phyloP scores from a whole-genome alignment of 2,113 vertebrate species.

The Notiomystis cincta region DNA sequence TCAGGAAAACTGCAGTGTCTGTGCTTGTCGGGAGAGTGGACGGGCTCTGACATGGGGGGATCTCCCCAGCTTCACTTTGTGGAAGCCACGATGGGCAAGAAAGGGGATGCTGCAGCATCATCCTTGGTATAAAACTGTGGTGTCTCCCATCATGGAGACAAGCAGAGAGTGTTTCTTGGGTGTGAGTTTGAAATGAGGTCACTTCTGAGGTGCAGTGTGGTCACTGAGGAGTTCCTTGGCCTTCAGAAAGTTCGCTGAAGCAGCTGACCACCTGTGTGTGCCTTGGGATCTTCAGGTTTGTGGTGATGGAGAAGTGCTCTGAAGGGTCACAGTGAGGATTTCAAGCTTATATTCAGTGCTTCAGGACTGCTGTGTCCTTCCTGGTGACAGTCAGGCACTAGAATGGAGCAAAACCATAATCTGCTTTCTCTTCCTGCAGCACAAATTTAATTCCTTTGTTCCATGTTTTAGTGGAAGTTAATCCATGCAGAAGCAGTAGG shows the following conservation, averaged over 20 bases:
- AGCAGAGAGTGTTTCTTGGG: background rate
- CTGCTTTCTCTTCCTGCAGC: background rate
- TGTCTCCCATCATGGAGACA: background rate
- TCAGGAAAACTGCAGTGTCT: background rate
- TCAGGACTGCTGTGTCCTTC: background rate
- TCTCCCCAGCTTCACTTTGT: background rate
- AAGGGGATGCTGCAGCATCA: background rate
- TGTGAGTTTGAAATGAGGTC: background rate
- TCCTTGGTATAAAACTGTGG: accelerated
- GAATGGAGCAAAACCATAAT: background rate
- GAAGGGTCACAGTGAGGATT: background rate
- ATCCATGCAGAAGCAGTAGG: background rate
- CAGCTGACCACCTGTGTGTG: accelerated
- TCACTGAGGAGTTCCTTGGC: background rate
- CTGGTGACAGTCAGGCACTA: background rate
- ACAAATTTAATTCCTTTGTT: background rate
- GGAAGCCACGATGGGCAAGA: accelerated
- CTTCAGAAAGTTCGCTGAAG: background rate
- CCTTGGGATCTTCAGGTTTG: background rate
- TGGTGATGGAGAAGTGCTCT: background rate
- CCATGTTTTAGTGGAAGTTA: background rate
- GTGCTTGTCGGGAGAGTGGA: background rate
- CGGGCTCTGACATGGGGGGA: background rate
- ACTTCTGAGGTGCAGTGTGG: background rate
- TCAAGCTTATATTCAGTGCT: background rate